These are phyloP conservation scores for Eulithis testata DNA, from an alignment of 2,888 invertebrate genomes.

Conservation along the genomic window DNA sequence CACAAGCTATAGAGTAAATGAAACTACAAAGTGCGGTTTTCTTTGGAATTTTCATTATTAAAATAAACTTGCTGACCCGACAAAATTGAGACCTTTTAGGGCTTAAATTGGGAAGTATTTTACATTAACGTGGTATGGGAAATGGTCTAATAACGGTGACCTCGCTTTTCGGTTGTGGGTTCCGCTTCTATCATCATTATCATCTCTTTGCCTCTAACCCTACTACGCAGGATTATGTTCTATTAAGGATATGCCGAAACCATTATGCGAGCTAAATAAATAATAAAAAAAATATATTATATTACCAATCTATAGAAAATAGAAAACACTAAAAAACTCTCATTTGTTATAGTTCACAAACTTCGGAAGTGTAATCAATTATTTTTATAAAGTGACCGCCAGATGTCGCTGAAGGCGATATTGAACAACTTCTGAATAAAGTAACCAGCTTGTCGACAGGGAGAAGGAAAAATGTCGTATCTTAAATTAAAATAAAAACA, in stretches of 20 bases:
- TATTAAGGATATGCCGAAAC: no score
- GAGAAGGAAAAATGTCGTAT: background rate
- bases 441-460: conserved; percentile 18
- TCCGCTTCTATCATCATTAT: no score
- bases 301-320: background rate
- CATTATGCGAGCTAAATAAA: no score
- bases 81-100: background rate
- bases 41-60: conserved; percentile 15
- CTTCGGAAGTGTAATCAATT: conserved; percentile 33
- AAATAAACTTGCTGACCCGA: conserved; percentile 3
- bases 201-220: no score
- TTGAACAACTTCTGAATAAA: conserved; percentile 59
- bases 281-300: no score
- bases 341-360: conserved; percentile 29
- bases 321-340: conserved; percentile 3
- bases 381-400: conserved; percentile 49
- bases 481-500: background rate
- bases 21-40: conserved; percentile 5
- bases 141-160: no score
- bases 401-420: conserved; percentile 60
- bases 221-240: no score
- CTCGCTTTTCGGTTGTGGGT: no score
- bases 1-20: conserved; percentile 6
- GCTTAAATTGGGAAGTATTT: background rate
- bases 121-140: no score